A percentile compares a stretch with the other conserved stretches of the same genome.
phyloP scores from a whole-genome alignment of 1,140 invertebrate genomes.

The Drosophila ficusphila region DNA sequence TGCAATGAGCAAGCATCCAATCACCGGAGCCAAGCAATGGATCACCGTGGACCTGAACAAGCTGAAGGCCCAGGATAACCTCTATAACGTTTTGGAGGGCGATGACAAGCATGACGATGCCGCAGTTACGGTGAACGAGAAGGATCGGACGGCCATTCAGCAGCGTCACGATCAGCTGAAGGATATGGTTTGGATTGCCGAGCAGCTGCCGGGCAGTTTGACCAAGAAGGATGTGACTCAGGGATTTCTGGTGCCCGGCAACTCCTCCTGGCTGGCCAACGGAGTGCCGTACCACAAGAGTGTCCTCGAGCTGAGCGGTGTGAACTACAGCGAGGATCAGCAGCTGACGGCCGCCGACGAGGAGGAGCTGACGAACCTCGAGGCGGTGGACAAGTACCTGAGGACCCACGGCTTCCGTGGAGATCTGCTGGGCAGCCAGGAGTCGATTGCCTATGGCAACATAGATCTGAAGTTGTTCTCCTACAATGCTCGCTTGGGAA shows the following conservation, averaged over 20 bases:
- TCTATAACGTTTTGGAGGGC: conserved; percentile 57
- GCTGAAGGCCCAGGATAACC: conserved; percentile 63
- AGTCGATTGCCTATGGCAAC: conserved; percentile 82
- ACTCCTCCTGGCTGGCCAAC: conserved; percentile 91
- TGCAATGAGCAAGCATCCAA: conserved; percentile 88
- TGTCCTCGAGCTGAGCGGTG: conserved; percentile 77
- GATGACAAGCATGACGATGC: conserved; percentile 84
- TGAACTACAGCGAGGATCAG: conserved; percentile 84
- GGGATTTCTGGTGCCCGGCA: conserved; percentile 85
- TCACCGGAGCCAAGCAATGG: conserved; percentile 96
- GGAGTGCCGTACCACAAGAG: conserved; percentile 91
- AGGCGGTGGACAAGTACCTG: conserved; percentile 74
- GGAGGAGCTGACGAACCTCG: conserved; percentile 63
- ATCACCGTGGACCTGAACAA: conserved; percentile 90
- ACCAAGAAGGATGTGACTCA: conserved; percentile 89
- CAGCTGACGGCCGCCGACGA: conserved; percentile 85
- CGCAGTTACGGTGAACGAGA: conserved; percentile 84
- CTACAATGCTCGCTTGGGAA: conserved; percentile 69
- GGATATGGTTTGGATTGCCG: conserved; percentile 90
- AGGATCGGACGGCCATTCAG: conserved; percentile 70
- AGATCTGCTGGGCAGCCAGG: conserved; percentile 76
- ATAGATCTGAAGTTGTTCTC: conserved; percentile 83
- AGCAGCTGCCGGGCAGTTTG: conserved; percentile 91
- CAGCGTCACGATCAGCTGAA: conserved; percentile 84
- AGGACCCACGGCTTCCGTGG: conserved; percentile 77